Conservation (phyloP, 2,888 invertebrate genomes). For the Petrolisthes manimaculis region DNA sequence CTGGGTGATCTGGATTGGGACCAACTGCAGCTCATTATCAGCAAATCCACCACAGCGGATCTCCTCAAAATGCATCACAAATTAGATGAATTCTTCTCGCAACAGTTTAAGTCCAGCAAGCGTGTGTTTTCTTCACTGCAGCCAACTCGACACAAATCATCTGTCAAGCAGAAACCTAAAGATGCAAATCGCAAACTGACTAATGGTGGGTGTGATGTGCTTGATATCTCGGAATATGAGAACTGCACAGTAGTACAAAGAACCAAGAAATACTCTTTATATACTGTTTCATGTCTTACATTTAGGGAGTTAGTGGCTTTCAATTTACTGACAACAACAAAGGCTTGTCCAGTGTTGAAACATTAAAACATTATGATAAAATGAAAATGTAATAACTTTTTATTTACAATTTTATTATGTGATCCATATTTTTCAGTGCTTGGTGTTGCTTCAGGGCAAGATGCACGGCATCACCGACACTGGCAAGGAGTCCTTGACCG, state of each 20-base stretch:
- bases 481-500: conserved; percentile 91
- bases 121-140: conserved; percentile 83
- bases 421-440: conserved; percentile 29
- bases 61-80: conserved; percentile 96
- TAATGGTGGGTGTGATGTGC: conserved; percentile 66
- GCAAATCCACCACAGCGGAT: conserved; percentile 96
- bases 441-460: conserved; percentile 50
- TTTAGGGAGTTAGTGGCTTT: no score
- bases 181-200: conserved; percentile 66
- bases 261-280: not conserved
- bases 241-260: not conserved
- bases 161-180: conserved; percentile 66
- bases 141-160: conserved; percentile 65
- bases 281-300: no score
- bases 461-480: conserved; percentile 79
- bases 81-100: conserved; percentile 96
- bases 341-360: no score
- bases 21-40: conserved; percentile 95
- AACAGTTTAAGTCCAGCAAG: conserved; percentile 96
- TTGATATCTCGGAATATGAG: not conserved
- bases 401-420: not conserved
- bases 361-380: no score
- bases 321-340: no score
- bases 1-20: conserved; percentile 95
- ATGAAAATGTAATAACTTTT: no score